Evolutionary conservation across 2,797 vertebrate species (phyloP).

Genomic region (Prunella strophiata): DNA sequence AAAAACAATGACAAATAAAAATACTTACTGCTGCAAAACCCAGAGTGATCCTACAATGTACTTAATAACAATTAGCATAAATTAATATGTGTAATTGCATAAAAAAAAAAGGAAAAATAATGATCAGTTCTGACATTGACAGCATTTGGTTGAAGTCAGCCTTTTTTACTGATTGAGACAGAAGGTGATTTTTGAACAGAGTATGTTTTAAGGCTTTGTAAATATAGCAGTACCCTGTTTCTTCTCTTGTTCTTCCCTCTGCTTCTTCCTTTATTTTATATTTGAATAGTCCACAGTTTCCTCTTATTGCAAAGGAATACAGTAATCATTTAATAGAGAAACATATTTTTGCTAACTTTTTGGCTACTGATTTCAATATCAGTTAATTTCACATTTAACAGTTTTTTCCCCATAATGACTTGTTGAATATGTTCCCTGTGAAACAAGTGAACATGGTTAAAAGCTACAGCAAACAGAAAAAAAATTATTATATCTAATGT

Average conservation of each 20-base stretch:
- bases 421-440: background rate
- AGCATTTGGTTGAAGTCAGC: background rate
- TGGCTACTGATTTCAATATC: background rate
- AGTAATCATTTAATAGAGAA: background rate
- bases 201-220: background rate
- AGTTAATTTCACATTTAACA: background rate
- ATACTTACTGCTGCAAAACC: background rate
- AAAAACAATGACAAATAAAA: background rate
- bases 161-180: background rate
- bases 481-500: background rate
- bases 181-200: background rate
- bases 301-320: background rate
- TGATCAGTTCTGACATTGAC: background rate
- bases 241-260: background rate
- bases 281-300: background rate
- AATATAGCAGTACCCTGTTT: background rate
- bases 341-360: background rate
- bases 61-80: background rate
- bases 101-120: background rate
- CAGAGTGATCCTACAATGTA: accelerated
- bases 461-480: background rate
- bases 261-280: background rate
- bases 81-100: background rate
- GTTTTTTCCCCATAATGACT: background rate
- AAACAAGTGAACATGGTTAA: background rate